Evolutionary conservation across 2,113 vertebrate genomes (phyloP), one percentile per base, ranked within the genome.

Genomic region (Tetraodon nigroviridis): DNA sequence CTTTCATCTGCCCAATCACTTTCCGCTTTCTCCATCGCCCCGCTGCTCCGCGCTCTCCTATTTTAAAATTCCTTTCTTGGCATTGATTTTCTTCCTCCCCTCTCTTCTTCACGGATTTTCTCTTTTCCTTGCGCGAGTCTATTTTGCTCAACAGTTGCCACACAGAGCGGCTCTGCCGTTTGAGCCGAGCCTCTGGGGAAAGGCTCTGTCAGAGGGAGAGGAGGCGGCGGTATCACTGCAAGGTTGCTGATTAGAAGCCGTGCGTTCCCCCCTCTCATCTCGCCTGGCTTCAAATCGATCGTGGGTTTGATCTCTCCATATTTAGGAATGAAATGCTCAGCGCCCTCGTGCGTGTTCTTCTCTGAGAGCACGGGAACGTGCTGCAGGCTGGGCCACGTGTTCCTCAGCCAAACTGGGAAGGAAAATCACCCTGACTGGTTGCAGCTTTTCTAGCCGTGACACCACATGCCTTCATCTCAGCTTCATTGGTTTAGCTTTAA

Each of bases 111-210:
- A 37, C 64, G 70, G 69, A 45, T 61, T 76, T 60, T 54, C 40
- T 67, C 55, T 69, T 54, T 51, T 71, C 56, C 69, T 69, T 78
- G 47, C 41, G 63, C 78, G 79, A 75, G 73, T 76, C 79, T 75
- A 80, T 86, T 87, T 84, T 79, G 79, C 70, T 84, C 77, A 83
- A 78, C 79, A 81, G 77, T 83, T 86, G 75, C 79, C 84, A 75
- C 78, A 76, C 75, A 73, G 52, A 76, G 64, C 58, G 27, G 66
- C 56, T 76, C 69, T 82, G 79, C 71, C 61, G 83, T 67, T 73
- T 83, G 76, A 85, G 82, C 70, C 14, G 20, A 71, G 69, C 70
- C 86, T 84, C 86, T 78, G 59, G 83, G 83, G 76, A 84, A 82
- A 79, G 8, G 45, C 68, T 71, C 62, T 78, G 73, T 79, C 74